phyloP scores from a whole-genome alignment of 2,888 invertebrate species.

The Bombylius discolor region DNA sequence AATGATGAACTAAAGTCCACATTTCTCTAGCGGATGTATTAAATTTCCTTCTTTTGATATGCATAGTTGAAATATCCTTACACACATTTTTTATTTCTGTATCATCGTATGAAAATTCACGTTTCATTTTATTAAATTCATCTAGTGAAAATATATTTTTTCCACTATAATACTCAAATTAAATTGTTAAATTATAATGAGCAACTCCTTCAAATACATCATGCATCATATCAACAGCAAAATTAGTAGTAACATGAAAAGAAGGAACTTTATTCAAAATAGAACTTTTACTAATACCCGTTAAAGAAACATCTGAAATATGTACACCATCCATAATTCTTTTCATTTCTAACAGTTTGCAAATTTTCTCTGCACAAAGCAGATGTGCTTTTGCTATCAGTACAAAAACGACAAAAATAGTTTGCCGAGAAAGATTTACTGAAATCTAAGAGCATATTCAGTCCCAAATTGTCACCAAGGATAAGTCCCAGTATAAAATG shows the following conservation, averaged over 20 bases:
- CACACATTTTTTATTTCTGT: constrained; percentile 12
- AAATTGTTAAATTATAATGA: constrained; percentile 10
- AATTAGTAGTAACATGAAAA: constrained; percentile 11
- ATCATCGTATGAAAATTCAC: constrained; percentile 13
- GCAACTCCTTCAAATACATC: constrained; percentile 10
- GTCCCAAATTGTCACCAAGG: constrained; percentile 8
- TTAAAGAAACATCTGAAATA: not conserved
- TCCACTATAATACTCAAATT: constrained; percentile 8
- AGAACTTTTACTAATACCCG: constrained; percentile 6
- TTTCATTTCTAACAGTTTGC: constrained; percentile 5
- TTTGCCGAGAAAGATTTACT: constrained; percentile 11
- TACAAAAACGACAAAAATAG: constrained; percentile 9
- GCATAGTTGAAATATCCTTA: constrained; percentile 2
- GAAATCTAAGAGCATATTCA: constrained; percentile 8
- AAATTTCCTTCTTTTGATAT: constrained; percentile 8
- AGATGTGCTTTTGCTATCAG: constrained; percentile 2
- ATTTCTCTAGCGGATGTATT: constrained; percentile 13
- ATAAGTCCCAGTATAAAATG: not conserved
- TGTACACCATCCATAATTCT: constrained; percentile 7
- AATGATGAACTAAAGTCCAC: constrained; percentile 13
- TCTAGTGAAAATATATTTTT: constrained; percentile 10
- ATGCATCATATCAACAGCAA: constrained; percentile 13
- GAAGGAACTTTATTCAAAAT: constrained; percentile 8
- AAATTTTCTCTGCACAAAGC: constrained; percentile 6
- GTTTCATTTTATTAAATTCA: constrained; percentile 11